Percentiles rank a stretch among this genome's conserved stretches.
phyloP scores from a whole-genome alignment of 2,888 invertebrate species.

The Neoascia interrupta region DNA sequence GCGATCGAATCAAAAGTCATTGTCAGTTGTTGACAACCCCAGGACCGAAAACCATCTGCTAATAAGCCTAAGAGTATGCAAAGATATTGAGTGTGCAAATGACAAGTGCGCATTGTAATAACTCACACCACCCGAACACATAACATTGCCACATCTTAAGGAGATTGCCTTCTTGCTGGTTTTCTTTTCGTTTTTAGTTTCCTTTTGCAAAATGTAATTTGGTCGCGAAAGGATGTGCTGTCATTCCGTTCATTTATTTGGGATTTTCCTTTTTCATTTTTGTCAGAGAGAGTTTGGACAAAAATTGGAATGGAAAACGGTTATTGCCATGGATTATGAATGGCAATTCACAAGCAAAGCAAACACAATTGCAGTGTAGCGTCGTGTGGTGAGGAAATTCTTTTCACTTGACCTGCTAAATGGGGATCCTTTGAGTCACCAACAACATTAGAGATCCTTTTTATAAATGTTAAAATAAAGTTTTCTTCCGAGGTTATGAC shows the following conservation, averaged over 20 bases:
- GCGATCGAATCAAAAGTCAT: conserved; percentile 72
- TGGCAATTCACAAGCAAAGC: conserved; percentile 13
- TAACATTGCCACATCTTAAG: conserved; percentile 20
- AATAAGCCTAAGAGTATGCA: conserved; percentile 68
- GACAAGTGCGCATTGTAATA: conserved; percentile 36
- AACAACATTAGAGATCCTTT: conserved; percentile 44
- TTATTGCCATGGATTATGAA: conserved; percentile 52
- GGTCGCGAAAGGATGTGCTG: conserved; percentile 5
- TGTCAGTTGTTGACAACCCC: conserved; percentile 60
- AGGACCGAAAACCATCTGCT: conserved; percentile 31
- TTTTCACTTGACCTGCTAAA: conserved; percentile 37
- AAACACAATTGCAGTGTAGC: conserved; percentile 17
- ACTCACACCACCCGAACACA: conserved; percentile 38
- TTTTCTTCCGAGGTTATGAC: conserved; percentile 13
- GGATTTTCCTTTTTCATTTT: conserved; percentile 7
- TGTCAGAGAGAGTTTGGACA: neutral
- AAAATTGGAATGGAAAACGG: conserved; percentile 8
- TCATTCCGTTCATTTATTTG: neutral
- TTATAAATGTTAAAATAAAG: conserved; percentile 66
- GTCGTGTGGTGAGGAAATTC: conserved; percentile 32
- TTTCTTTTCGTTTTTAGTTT: too few species aligned
- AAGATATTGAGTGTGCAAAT: conserved; percentile 62
- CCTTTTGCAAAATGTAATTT: neutral
- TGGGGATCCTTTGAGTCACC: too few species aligned
- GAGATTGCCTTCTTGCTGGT: too few species aligned